Evolutionary conservation across 2,888 invertebrate genomes (phyloP).

Genomic region (Julus scanicus): DNA sequence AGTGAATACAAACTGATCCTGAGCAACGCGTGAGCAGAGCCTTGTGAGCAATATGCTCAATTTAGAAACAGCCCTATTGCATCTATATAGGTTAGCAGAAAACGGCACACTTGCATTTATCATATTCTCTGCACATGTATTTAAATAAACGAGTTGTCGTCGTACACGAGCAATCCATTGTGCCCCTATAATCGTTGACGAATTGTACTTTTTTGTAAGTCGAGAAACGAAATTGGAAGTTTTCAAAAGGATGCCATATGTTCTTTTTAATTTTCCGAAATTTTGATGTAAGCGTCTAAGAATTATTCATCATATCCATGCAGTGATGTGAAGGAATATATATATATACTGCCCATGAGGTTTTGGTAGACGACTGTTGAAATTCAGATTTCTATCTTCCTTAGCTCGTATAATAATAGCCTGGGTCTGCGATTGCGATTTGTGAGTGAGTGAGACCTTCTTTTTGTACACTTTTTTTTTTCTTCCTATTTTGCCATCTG

Average conservation of each 20-base stretch:
- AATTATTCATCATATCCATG: slow-evolving; percentile 6
- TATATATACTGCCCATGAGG: background rate
- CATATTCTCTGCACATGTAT: too few relatives aligned
- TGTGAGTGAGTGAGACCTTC: slow-evolving; percentile 15
- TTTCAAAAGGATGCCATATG: slow-evolving; percentile 5
- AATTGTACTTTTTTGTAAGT: background rate
- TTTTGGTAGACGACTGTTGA: background rate
- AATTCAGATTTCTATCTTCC: background rate
- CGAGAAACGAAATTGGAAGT: background rate
- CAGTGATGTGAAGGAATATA: background rate
- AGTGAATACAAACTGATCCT: too few relatives aligned
- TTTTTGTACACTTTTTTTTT: slow-evolving; percentile 5
- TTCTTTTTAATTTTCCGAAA: background rate
- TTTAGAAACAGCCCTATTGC: too few relatives aligned
- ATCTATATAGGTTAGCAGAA: too few relatives aligned
- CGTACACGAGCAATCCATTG: too few relatives aligned
- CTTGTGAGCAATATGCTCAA: too few relatives aligned
- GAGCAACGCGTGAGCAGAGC: too few relatives aligned
- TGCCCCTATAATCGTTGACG: background rate
- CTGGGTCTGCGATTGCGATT: slow-evolving; percentile 26
- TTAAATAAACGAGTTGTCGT: too few relatives aligned
- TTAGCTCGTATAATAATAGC: slow-evolving; percentile 31
- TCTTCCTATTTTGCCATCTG: slow-evolving; percentile 34
- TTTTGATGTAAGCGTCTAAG: background rate
- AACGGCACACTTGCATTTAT: too few relatives aligned